Evolutionary conservation across 2,797 vertebrate species (phyloP).

Genomic region (Graptemys geographica): DNA sequence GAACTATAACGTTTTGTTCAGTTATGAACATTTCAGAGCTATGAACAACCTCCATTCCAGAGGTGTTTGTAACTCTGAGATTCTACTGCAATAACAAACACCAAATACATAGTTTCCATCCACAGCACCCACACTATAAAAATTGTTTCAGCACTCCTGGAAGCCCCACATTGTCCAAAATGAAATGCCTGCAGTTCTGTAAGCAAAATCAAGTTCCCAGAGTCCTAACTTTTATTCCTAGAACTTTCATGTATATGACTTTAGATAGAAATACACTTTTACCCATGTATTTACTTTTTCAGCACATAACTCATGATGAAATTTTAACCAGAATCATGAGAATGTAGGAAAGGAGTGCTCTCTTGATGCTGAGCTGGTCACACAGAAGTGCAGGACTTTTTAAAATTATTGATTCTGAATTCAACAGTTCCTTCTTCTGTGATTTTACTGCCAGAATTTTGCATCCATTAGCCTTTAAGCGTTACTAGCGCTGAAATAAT

Average conservation of each 20-base stretch:
- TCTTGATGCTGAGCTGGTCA: background rate
- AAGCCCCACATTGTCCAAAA: no score
- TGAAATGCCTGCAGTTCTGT: no score
- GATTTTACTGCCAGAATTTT: background rate
- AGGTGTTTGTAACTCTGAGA: no score
- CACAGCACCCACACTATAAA: no score
- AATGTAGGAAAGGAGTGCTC: background rate
- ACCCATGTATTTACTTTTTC: fast-evolving
- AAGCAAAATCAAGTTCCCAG: constrained; percentile 1
- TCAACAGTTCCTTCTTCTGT: background rate
- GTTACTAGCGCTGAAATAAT: background rate
- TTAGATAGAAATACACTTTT: background rate
- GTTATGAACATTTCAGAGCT: no score
- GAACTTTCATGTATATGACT: background rate
- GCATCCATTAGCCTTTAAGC: background rate
- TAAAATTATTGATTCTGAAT: background rate
- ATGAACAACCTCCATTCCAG: no score
- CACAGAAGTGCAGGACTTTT: background rate
- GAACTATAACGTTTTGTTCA: no score
- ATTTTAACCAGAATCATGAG: background rate
- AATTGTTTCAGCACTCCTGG: no score
- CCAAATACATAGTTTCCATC: no score
- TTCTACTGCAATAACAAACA: no score
- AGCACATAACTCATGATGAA: fast-evolving
- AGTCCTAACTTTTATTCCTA: background rate